Evolutionary conservation across 2,797 vertebrate genomes (phyloP).

Genomic region (Myripristis murdjan): DNA sequence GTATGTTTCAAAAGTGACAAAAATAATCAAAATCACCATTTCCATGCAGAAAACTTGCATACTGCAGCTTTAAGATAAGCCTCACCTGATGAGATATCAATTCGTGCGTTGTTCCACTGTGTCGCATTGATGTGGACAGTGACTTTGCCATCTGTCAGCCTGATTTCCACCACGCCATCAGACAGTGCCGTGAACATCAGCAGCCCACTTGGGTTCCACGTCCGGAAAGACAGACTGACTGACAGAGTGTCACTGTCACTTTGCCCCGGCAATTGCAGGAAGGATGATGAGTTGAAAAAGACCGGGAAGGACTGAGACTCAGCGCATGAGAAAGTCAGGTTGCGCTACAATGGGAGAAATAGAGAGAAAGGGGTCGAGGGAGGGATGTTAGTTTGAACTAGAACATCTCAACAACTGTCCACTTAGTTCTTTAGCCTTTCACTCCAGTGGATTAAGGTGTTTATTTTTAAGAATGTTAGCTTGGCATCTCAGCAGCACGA

Average conservation of each 20-base stretch:
- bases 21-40: no score
- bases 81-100: constrained; percentile 95
- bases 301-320: constrained; percentile 92
- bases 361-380: background rate
- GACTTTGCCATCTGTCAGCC: constrained; percentile 92
- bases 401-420: no score
- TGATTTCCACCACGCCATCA: constrained; percentile 93
- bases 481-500: no score
- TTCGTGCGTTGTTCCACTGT: constrained; percentile 90
- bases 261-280: constrained; percentile 91
- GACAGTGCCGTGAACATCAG: constrained; percentile 91
- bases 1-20: no score
- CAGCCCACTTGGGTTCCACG: constrained; percentile 94
- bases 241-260: constrained; percentile 90
- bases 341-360: constrained; percentile 83
- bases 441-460: no score
- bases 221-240: constrained; percentile 94
- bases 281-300: constrained; percentile 97
- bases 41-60: no score
- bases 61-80: background rate
- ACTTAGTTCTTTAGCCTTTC: no score
- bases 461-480: no score
- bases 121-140: constrained; percentile 91
- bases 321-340: constrained; percentile 94
- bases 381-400: no score